Base-by-base conservation (phyloP, 2,113 vertebrate genomes). In the Erinaceus europaeus region DNA sequence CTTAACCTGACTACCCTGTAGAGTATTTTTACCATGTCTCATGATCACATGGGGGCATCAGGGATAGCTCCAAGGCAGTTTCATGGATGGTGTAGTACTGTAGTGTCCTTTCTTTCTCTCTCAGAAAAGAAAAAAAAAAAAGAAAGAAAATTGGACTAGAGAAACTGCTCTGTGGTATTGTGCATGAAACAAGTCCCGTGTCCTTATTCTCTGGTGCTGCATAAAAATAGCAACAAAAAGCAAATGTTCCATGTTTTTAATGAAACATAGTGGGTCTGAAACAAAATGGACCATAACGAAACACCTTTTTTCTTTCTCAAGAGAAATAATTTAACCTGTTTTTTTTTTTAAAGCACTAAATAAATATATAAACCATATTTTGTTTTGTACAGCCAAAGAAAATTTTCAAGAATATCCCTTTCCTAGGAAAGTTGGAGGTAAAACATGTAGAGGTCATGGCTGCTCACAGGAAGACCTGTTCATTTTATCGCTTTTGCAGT, bases 351-450 rank as follows among this genome's bases (percentile, higher is more conserved):
- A n/a, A 78, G 75, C 46, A 79, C 15, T 53, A 40, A 89, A 68
- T 81, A 84, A 94, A 94, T 44, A 5, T 61, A 21, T 57, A 32
- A 94, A 53, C 86, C 61, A 0, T 86, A 36, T 86, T 96, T 86
- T 95, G 62, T 95, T 91, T 77, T 91, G 59, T 92, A 75, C 80
- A 96, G 79, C 89, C 93, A 80, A 93, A 94, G 69, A 94, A 73
- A 64, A 92, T 86, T 71, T 95, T 96, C 74, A 92, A 72, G 48
- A 84, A 64, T 90, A 64, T 94, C 3, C 73, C 55, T 88, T 93
- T 97, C 88, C 92, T 91, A 29, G 96, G 93, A 86, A 93, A 96
- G 68, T 88, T 96, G 88, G 94, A 97, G 95, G 92, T 97, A 75
- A 97, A 96, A 87, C 91, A 55, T 34, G 68, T 65, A 90, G 61